Evolutionary conservation across 2,797 vertebrate species (phyloP).

Genomic region (Poeciliopsis paucimaculata): DNA sequence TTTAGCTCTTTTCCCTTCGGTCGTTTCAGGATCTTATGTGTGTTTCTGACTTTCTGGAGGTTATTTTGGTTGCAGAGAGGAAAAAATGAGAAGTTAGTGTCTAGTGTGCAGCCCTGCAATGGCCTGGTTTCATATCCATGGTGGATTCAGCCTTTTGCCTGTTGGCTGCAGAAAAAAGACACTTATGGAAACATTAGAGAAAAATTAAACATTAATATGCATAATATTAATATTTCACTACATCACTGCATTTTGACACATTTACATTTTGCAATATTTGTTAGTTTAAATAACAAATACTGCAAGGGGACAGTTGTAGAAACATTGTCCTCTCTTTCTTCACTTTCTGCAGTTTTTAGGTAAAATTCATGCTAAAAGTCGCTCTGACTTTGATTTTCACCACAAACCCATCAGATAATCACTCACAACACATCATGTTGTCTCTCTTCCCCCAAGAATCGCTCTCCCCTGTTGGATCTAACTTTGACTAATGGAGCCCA

Average conservation of each 20-base stretch:
- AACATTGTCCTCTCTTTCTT: neutral
- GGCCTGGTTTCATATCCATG: neutral
- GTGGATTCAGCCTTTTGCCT: neutral
- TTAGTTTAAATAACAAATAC: neutral
- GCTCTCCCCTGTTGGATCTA: conserved; percentile 40
- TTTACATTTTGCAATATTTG: neutral
- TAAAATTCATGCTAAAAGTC: neutral
- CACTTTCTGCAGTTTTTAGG: neutral
- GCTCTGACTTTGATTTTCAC: conserved; percentile 17
- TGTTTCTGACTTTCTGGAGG: neutral
- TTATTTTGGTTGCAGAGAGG: neutral
- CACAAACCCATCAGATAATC: conserved; percentile 33
- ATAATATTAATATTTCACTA: too few relatives aligned
- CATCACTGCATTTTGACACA: neutral
- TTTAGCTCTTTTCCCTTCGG: neutral
- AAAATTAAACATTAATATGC: too few relatives aligned
- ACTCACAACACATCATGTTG: neutral
- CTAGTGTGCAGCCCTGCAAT: neutral
- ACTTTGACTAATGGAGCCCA: conserved; percentile 50
- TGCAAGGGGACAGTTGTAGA: neutral
- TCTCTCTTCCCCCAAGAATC: conserved; percentile 32
- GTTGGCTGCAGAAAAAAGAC: neutral
- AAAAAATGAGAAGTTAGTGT: neutral
- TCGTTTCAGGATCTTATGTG: neutral
- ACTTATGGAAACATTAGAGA: neutral